Base-by-base conservation (phyloP, 2,888 invertebrate genomes). In the Neoitamus cyanurus region DNA sequence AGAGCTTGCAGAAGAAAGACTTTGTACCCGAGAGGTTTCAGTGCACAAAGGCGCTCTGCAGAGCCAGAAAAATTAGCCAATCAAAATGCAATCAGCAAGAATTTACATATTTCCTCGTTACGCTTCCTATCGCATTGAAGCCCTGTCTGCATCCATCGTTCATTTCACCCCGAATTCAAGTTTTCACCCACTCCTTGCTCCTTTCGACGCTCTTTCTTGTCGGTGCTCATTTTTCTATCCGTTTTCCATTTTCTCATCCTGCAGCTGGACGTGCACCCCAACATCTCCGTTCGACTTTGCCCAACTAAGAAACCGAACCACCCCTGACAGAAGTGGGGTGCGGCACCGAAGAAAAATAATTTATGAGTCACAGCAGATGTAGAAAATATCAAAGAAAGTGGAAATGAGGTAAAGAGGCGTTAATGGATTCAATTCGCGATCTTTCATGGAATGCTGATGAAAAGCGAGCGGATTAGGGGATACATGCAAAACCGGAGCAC, bases 101-200 rank as follows among this genome's bases (percentile, higher is more conserved):
- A 85, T 85, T 85, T 85, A 77, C 85, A 85, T 85, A 85, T 85
- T 83, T 85, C 77, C 83, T 83, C 46, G 83, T 75, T 85, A 83
- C 46, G 69, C 73, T 83, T 69, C 34, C 83, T 69, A 78, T 75
- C 20, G 75, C 42, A 75, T 75, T 75, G 28, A 75, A 37, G 34
- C 13, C 37, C 42, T 42, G 75, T 42, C 46, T 11, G 15, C 13
- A 30, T 13, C 9, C 42, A 70, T 70, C 31, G 31, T 28, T 75
- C 75, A 37, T 75, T 15, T 11, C 42, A 20, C 42, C 42, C 34
- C 30, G 4, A 75, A 73, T 36, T 73, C 73, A 15, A 20, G 20
- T 36, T 11, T 36, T 36, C 73, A 34, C 73, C 58, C 58, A 58
- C 2, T 73, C 34, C n/a, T 7, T 36, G 68, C 25, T 69, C 25